Percentiles rank a stretch among this genome's conserved stretches.
phyloP scores from a whole-genome alignment of 2,113 vertebrate genomes.

The Sialia sialis region DNA sequence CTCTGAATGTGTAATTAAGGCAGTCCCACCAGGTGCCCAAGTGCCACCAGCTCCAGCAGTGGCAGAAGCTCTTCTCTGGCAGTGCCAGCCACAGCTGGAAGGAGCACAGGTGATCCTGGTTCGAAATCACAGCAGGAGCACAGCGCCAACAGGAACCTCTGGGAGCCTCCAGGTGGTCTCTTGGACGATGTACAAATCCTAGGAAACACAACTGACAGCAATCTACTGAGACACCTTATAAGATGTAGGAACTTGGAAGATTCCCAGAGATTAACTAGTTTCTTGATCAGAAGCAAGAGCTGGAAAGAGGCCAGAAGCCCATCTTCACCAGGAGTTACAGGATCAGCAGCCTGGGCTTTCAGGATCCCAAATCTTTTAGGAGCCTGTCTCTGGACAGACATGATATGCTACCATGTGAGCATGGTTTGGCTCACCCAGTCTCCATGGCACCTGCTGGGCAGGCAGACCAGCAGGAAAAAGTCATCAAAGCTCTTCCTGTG shows the following conservation, averaged over 20 bases:
- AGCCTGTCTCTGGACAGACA: not conserved
- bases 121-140: not conserved
- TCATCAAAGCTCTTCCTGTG: not conserved
- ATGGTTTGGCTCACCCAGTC: not conserved
- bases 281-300: not conserved
- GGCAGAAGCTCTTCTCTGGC: not conserved
- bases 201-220: fast-evolving
- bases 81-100: fast-evolving
- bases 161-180: not conserved
- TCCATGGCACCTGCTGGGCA: not conserved
- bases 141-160: fast-evolving
- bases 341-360: not conserved
- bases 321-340: not conserved
- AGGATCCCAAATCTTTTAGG: not conserved
- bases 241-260: not conserved
- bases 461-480: not conserved
- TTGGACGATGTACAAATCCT: not conserved
- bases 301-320: not conserved
- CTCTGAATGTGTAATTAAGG: not conserved
- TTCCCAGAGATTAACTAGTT: not conserved
- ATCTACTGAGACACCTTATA: not conserved
- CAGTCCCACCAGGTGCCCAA: not conserved
- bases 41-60: not conserved
- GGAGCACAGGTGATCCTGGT: too few relatives aligned
- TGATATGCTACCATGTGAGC: not conserved